Evolutionary conservation across 2,888 invertebrate species (phyloP), one percentile per base, ranked within the genome.

Genomic region (Baronia brevicornis): DNA sequence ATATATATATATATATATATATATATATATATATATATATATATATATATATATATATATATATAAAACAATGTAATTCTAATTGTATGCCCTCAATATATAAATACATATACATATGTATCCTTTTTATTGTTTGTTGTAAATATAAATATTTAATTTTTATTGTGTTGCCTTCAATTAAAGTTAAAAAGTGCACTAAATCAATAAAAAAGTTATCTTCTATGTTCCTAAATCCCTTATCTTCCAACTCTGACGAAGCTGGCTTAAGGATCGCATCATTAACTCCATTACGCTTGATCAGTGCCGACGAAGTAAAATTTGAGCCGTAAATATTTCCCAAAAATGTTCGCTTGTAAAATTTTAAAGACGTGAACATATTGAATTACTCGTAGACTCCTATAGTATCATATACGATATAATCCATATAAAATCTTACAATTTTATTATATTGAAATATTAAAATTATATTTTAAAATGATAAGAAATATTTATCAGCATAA

Each of bases 301-400:
- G 45, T 31, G 36, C 39, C 41, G 41, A 42, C 43, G 39, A 36
- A 42, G 48, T 46, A 40, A 48, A 46, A 45, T 49, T 46, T 30
- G 27, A 22, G 38, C 38, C 42, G 47, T 54, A 55, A 54, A 53
- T 53, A 49, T 54, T 36, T 44, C 43, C 33, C 44, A 43, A 44
- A 44, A 53, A 63, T 55, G 44, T 62, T 60, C 51, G 47, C 51
- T 49, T 43, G 44, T 44, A 47, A 53, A 47, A 54, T 54, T 64
- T 61, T 54, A 50, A 60, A 60, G 11, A 5, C 11, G 27, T 12
- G 17, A 8, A 14, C 21, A 21, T 29, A 19, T 29, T 25, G n/a
- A n/a, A n/a, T n/a, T n/a, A n/a, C 9, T 15, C 24, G 24, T 19
- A 19, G 17, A 28, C 13, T 33, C 13, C 33, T 21, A 21, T 7